Evolutionary conservation across 2,797 vertebrate species (phyloP), one percentile per base, ranked within the genome.

Genomic region (Phylloscopus collybita): DNA sequence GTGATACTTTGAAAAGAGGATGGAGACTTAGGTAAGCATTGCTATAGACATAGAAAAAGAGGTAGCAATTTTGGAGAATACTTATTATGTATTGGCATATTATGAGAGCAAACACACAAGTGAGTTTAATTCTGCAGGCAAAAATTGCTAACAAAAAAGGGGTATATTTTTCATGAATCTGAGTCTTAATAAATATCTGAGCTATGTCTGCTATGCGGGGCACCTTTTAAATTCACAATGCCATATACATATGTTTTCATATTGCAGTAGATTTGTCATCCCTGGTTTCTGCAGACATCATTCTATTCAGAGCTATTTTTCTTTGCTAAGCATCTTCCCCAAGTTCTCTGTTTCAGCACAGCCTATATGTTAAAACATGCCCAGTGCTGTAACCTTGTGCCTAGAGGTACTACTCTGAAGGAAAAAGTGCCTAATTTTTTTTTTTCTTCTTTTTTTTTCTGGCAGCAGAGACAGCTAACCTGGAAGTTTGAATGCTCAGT

Each of bases 231-330:
- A 88, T 92, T 91, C 64, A 42, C 45, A 50, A 13, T 81, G 59
- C 80, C 56, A 49, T 80, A 47, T 74, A 76, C 54, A 70, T 81
- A 86, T 61, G 49, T 82, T 95, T 89, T 80, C 75, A 42, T 80
- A 89, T 44, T 62, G 54, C 78, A 69, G 26, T 23, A 78, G 92
- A 92, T 89, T 90, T 80, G 64, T 87, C 90, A 88, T 74, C 53
- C n/a, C 34, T 57, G 34, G 15, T 74, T 95, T 94, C 54, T 88
- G 83, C 78, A 85, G 86, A 61, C 61, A 80, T 81, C 62, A 47
- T 67, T 95, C 66, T 74, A 74, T 74, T 87, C 75, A 75, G 36
- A 82, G 67, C 23, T 90, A 29, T 83, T 94, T 92, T 95, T 93
- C 86, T 90, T 67, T 0, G 0, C 60, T 92, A 90, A 92, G 38